Conservation (phyloP, 2,797 vertebrate genomes). For the Brachymystax lenok region DNA sequence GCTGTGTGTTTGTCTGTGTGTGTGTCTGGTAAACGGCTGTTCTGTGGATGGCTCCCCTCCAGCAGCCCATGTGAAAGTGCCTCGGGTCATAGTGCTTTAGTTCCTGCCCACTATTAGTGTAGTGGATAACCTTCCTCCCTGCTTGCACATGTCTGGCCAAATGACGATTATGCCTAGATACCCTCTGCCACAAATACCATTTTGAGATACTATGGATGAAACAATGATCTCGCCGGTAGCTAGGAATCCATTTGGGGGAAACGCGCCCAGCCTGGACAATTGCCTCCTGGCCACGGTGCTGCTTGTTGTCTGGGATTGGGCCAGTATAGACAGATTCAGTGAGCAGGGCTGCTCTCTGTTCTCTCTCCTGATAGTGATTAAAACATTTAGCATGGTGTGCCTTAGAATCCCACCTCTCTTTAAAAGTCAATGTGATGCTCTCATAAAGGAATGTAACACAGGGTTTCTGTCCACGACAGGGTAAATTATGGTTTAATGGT, state of each 20-base stretch:
- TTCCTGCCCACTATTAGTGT: background rate
- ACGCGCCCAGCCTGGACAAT: background rate
- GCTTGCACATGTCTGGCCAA: conserved; percentile 1
- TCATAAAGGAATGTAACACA: background rate
- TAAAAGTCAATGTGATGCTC: conserved; percentile 4
- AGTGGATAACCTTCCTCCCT: conserved; percentile 7
- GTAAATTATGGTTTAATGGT: conserved; percentile 1
- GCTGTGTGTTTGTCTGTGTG: conserved; percentile 27
- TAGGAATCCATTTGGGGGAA: conserved; percentile 9
- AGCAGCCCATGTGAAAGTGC: conserved; percentile 24
- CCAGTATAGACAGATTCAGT: background rate
- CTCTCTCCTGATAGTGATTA: conserved; percentile 2
- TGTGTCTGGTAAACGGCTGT: conserved; percentile 29
- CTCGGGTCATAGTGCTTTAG: conserved; percentile 37
- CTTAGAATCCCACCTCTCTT: background rate
- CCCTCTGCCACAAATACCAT: background rate
- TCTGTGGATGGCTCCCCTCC: conserved; percentile 17
- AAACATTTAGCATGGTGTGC: conserved; percentile 1
- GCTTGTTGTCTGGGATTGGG: background rate
- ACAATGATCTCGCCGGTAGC: conserved; percentile 7
- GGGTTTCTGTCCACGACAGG: background rate
- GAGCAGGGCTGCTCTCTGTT: background rate
- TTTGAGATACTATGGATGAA: conserved; percentile 1
- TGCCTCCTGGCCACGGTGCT: background rate
- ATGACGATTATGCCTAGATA: background rate